Percentiles rank a stretch among this genome's conserved stretches.
Evolutionary conservation across 2,113 vertebrate genomes (phyloP).

Genomic region (Oenanthe oenanthe): DNA sequence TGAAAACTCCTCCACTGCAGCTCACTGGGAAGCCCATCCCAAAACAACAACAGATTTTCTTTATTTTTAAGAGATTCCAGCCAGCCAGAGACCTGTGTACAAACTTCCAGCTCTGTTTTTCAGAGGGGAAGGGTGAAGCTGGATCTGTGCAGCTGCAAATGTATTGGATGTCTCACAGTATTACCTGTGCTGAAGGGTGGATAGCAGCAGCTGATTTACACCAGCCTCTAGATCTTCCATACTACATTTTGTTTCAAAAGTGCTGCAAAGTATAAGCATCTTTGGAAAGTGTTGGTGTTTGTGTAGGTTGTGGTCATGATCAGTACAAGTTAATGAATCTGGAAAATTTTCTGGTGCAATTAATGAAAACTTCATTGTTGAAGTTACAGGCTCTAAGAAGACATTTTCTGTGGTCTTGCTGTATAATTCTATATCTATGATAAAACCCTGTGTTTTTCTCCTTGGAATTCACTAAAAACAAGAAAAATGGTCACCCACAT

Average conservation of each 20-base stretch:
- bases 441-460: not conserved
- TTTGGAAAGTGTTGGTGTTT: not conserved
- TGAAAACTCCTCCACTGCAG: not conserved
- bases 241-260: not conserved
- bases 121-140: not conserved
- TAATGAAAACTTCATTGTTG: not conserved
- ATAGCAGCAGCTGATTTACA: not conserved
- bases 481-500: not conserved
- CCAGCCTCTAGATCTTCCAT: not conserved
- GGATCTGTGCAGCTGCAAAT: not conserved
- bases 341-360: not conserved
- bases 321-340: not conserved
- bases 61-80: not conserved
- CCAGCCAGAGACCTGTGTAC: not conserved
- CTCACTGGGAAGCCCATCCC: not conserved
- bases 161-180: not conserved
- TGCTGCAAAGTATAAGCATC: rapidly evolving
- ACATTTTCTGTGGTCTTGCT: not conserved
- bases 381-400: not conserved
- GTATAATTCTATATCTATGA: not conserved
- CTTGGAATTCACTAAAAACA: not conserved
- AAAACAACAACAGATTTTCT: not conserved
- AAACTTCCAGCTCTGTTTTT: not conserved
- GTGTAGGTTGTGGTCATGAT: not conserved
- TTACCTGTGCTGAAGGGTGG: not conserved